Base-by-base conservation (phyloP, 1,140 invertebrate genomes). In the Aricia agestis region DNA sequence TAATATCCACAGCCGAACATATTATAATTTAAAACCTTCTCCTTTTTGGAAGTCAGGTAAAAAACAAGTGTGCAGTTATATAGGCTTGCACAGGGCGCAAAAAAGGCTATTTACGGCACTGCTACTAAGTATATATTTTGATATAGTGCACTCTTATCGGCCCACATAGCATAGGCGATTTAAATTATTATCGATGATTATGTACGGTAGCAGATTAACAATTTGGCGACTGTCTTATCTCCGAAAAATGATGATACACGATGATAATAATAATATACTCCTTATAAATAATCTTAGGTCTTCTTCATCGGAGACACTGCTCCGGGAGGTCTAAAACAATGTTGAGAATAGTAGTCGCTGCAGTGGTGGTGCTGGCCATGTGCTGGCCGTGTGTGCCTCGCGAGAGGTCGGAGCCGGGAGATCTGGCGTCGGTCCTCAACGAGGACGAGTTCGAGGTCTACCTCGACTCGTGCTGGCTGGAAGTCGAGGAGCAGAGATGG, bases 391-490 rank as follows among this genome's bases (percentile, higher is more conserved):
- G 2, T 69, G 67, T 11, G 76, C 76, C 79, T 6, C 65, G 70
- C 7, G 66, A 78, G 0, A 71, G 83, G 19, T 73, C 78, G 3
- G 76, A 83, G 45, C 85, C 86, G 17, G 69, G 76, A 7, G 69
- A 84, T 52, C 61, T 88, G 6, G 82, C 84, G 2, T 75, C 85
- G 15, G 69, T 80, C 13, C 78, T 88, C 6, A 78, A 76, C 15
- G 88, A 91, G 75, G 85, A 89, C 13, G 82, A 87, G n/a, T 89
- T 87, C 69, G 86, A 91, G 68, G 86, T 89, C 45, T 89, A 91
- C 31, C 75, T 89, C 1, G 87, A 91, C 31, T 68, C 66, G n/a
- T n/a, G n/a, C 6, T 91, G 86, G 86, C 78, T 91, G 1, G 78
- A 76, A n/a, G 58, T 80, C 2, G 79, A 90, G 76, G 70, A 86